Conservation (phyloP, 1,140 invertebrate species). For the Brachionus calyciflorus region DNA sequence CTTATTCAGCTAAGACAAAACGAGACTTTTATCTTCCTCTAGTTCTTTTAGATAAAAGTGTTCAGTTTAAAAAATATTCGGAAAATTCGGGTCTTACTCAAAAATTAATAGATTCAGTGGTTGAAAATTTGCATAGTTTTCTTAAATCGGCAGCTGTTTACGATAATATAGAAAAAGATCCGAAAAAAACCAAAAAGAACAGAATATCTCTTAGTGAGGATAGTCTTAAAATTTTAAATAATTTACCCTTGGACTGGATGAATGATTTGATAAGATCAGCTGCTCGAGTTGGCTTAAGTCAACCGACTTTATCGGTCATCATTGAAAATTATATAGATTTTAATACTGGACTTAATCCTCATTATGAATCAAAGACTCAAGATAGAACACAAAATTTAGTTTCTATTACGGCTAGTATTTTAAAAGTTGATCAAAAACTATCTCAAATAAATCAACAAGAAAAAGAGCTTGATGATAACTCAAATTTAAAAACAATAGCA, state of each 20-base stretch:
- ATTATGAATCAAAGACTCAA: background rate
- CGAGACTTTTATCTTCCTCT: slow-evolving; percentile 26
- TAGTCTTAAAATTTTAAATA: slow-evolving; percentile 3
- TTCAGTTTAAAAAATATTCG: background rate
- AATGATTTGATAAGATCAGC: background rate
- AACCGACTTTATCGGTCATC: background rate
- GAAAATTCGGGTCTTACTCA: background rate
- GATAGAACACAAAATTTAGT: background rate
- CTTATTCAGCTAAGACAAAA: slow-evolving; percentile 37
- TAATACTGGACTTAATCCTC: slow-evolving; percentile 38
- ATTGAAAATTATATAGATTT: slow-evolving; percentile 34
- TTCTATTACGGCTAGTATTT: background rate
- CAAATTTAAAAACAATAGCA: background rate
- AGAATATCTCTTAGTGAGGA: background rate
- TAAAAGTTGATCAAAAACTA: slow-evolving; percentile 42
- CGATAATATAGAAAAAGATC: background rate
- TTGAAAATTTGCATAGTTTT: slow-evolving; percentile 38
- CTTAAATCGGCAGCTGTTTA: slow-evolving; percentile 9
- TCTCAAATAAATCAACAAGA: background rate
- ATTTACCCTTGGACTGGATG: slow-evolving; percentile 44
- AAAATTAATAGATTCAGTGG: slow-evolving; percentile 24
- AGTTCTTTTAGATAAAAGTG: background rate
- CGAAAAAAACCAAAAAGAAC: background rate
- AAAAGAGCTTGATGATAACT: background rate
- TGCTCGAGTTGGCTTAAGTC: background rate